Evolutionary conservation across 2,888 invertebrate genomes (phyloP), one percentile per base, ranked within the genome.

Genomic region (Cremastinae sp.): DNA sequence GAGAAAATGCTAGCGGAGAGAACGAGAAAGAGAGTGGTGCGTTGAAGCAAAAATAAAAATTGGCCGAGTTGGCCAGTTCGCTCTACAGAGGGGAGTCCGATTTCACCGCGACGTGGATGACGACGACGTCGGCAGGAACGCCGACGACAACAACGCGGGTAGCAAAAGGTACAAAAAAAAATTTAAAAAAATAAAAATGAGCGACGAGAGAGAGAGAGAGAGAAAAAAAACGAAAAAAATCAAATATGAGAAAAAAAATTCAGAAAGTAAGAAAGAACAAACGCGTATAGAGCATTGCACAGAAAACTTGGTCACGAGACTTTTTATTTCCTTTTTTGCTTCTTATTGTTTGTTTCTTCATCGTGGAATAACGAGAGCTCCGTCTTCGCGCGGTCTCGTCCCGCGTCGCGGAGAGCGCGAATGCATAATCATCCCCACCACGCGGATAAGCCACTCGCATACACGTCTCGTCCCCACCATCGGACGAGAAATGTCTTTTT

Each of bases 351-450:
- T 51, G 8, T 49, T 73, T 73, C 68, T 78, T 59, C 64, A 65
- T 71, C 75, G 69, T 75, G 74, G 68, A 64, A 74, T 75, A 78
- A 70, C 75, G 68, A 79, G 75, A 70, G 68, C 73, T 59, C 8
- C 41, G 51, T 69, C 59, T 55, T 22, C 45, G 59, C 55, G 28
- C 59, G 41, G 37, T 69, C 69, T 71, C 68, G 75, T 72, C 71
- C 69, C 62, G 65, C 18, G 51, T 43, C 55, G 49, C n/a, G 55
- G 74, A 68, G 66, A 66, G 35, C 68, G 65, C 68, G 66, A 74
- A 68, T 73, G 76, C 74, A 74, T 76, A 70, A 72, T 78, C 72
- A 76, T 78, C 77, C 75, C 78, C 72, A 72, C 79, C 73, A 56
- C 20, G n/a, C 0, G 8, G 22, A 47, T 22, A 9, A 41, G 18